phyloP scores from a whole-genome alignment of 2,888 invertebrate genomes.

The Deilephila porcellus region DNA sequence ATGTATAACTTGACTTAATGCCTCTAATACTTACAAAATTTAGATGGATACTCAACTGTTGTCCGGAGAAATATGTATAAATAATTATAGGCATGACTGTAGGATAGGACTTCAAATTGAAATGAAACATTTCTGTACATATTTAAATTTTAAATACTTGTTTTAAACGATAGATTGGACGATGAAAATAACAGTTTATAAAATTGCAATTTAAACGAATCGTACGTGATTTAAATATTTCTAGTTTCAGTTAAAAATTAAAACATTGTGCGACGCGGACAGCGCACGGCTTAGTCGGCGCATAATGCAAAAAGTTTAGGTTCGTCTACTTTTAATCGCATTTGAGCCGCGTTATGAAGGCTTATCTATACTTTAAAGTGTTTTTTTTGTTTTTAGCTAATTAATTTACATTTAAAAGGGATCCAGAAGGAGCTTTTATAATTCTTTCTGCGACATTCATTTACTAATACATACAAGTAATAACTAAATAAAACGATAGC shows the following conservation, averaged over 20 bases:
- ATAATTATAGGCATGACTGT: too few relatives aligned
- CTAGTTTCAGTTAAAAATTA: neutral
- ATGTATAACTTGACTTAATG: constrained; percentile 32
- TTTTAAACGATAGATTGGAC: too few relatives aligned
- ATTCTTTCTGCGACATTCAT: too few relatives aligned
- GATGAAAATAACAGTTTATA: too few relatives aligned
- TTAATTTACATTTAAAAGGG: neutral
- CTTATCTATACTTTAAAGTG: neutral
- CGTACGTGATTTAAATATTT: neutral
- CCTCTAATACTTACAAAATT: constrained; percentile 10
- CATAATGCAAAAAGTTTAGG: neutral
- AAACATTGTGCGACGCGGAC: neutral
- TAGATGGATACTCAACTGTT: neutral
- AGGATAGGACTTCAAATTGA: too few relatives aligned
- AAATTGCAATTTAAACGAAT: neutral
- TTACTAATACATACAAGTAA: too few relatives aligned
- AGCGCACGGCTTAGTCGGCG: neutral
- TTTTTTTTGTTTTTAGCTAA: neutral
- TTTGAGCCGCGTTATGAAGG: neutral
- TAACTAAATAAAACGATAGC: too few relatives aligned
- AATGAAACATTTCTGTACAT: too few relatives aligned
- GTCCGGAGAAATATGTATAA: neutral
- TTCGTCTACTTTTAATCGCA: constrained; percentile 2
- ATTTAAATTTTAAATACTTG: too few relatives aligned
- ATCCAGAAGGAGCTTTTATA: too few relatives aligned